Evolutionary conservation across 2,113 vertebrate species (phyloP).

Genomic region (Pterophyllum scalare): DNA sequence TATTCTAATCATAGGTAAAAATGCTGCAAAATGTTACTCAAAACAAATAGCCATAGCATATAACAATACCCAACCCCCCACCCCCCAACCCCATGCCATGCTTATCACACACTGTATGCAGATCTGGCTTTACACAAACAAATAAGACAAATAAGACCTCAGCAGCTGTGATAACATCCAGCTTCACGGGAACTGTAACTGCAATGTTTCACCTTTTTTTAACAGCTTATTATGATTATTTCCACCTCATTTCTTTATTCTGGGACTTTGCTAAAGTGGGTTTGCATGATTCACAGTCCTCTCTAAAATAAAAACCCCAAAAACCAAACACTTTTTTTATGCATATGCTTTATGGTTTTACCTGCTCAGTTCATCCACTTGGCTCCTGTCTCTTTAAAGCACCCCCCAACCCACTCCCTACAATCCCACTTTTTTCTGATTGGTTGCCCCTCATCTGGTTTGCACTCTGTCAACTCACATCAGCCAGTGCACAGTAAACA

Average conservation of each 20-base stretch:
- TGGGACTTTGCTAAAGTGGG: not conserved
- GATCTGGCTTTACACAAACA: not conserved
- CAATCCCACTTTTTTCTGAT: no score
- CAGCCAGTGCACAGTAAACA: no score
- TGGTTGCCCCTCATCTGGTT: no score
- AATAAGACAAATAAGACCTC: not conserved
- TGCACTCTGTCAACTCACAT: no score
- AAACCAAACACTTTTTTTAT: no score
- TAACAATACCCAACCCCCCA: accelerated
- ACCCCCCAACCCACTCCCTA: no score
- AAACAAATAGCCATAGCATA: not conserved
- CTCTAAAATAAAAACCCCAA: no score
- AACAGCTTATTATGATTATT: not conserved
- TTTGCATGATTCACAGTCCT: no score
- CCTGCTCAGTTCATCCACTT: no score
- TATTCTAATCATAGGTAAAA: accelerated
- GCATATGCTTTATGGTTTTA: no score
- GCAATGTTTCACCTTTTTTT: not conserved
- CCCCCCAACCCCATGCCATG: not conserved
- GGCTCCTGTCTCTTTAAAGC: no score
- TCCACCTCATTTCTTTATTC: accelerated
- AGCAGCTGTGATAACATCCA: not conserved
- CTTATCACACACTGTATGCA: not conserved
- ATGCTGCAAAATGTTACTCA: not conserved
- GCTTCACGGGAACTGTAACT: not conserved